Conservation (phyloP, 2,888 invertebrate species). For the Tanytarsus gracilentus region DNA sequence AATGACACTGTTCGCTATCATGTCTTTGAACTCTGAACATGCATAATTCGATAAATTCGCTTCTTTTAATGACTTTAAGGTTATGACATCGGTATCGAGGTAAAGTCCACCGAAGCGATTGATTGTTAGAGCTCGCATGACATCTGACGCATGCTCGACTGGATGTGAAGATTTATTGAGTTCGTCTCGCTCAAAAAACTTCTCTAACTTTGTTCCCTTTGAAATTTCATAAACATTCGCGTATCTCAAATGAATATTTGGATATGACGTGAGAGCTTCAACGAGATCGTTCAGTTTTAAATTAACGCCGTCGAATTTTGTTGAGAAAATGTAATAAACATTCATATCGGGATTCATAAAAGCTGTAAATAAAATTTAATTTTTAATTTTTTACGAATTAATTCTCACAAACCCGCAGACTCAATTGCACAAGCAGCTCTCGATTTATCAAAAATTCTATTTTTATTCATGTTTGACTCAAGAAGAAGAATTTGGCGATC, state of each 20-base stretch:
- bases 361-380: no score
- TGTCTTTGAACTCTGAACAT: neutral
- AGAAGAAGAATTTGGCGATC: no score
- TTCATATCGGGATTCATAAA: no score
- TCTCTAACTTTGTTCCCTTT: neutral
- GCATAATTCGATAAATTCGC: neutral
- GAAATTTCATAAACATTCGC: neutral
- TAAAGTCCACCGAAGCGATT: slow-evolving; percentile 2
- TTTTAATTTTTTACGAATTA: no score
- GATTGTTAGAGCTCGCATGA: neutral
- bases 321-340: no score
- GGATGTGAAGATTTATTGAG: neutral
- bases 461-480: no score
- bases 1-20: neutral
- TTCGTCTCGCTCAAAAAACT: neutral
- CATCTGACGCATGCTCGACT: slow-evolving; percentile 1
- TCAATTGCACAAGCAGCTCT: no score
- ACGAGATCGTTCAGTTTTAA: neutral
- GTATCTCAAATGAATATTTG: neutral
- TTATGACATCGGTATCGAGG: slow-evolving; percentile 2
- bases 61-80: neutral
- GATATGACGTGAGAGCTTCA: neutral
- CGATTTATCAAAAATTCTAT: no score
- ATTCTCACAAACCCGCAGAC: no score
- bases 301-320: no score